Conservation (phyloP, 2,888 invertebrate genomes). For the Aelia acuminata region DNA sequence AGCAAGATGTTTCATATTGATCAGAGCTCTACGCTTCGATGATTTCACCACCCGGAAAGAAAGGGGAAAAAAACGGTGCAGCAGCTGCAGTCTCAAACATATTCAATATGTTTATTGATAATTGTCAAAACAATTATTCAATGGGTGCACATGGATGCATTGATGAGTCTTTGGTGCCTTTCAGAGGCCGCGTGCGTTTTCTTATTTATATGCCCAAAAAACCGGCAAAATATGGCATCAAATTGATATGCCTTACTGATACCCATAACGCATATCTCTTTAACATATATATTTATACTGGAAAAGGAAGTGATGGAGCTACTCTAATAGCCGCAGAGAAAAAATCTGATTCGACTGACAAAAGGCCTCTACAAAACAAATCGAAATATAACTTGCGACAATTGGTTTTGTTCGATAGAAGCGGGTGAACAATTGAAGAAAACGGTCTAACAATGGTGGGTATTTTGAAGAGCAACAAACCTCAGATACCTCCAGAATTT, state of each 20-base stretch:
- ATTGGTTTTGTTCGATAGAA: neutral
- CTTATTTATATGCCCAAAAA: slow-evolving; percentile 63
- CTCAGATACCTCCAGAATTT: too few species aligned
- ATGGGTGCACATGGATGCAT: slow-evolving; percentile 56
- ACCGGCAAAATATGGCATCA: slow-evolving; percentile 66
- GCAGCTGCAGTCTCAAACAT: slow-evolving; percentile 59
- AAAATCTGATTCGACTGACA: slow-evolving; percentile 15
- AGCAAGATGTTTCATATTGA: neutral
- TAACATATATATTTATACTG: slow-evolving; percentile 67
- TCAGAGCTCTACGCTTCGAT: slow-evolving; percentile 53
- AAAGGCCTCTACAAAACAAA: slow-evolving; percentile 30
- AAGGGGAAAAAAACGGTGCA: neutral
- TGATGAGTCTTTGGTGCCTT: slow-evolving; percentile 63
- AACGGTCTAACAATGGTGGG: too few species aligned
- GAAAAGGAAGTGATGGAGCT: slow-evolving; percentile 67
- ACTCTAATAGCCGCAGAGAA: neutral
- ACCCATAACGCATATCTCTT: slow-evolving; percentile 66
- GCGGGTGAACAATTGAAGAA: too few species aligned
- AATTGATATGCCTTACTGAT: slow-evolving; percentile 66
- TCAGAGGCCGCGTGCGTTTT: slow-evolving; percentile 60
- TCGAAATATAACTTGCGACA: too few species aligned
- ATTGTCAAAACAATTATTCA: slow-evolving; percentile 59
- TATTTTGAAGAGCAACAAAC: too few species aligned
- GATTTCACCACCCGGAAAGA: slow-evolving; percentile 7
- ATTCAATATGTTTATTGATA: slow-evolving; percentile 60